Evolutionary conservation across 2,888 invertebrate genomes (phyloP).

Genomic region (Perdita meconis): DNA sequence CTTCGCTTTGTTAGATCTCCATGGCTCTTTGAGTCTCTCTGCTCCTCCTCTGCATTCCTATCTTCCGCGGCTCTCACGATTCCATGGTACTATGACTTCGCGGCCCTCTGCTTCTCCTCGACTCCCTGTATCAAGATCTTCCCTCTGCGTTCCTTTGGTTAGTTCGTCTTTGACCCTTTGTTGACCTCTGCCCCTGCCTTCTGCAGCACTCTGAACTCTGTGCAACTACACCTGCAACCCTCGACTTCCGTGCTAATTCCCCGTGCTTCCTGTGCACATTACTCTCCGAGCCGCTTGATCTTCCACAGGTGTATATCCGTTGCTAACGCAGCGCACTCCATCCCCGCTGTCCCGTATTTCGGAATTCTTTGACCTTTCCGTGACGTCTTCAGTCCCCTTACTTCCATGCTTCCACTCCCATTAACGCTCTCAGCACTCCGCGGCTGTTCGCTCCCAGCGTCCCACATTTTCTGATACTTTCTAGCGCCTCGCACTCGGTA

Average conservation of each 20-base stretch:
- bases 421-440: neutral
- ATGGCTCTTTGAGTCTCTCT: too few species aligned
- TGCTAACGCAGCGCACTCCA: too few species aligned
- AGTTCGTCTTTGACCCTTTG: neutral
- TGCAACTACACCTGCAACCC: neutral
- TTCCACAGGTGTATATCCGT: too few species aligned
- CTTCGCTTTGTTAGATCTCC: too few species aligned
- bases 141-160: neutral
- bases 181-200: neutral
- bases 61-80: too few species aligned
- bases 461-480: conserved; percentile 10
- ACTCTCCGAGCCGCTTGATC: too few species aligned
- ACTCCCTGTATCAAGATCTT: neutral
- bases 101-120: neutral
- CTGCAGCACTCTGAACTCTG: neutral
- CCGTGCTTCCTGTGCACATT: too few species aligned
- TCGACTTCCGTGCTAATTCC: neutral
- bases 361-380: too few species aligned
- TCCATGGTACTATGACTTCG: too few species aligned
- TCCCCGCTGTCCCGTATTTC: too few species aligned
- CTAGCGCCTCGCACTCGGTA: neutral
- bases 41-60: too few species aligned
- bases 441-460: neutral
- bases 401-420: neutral
- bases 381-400: neutral